A percentile compares a stretch with the other conserved stretches of the same genome.
These are phyloP conservation scores for Dreissena polymorpha DNA, from an alignment of 1,140 invertebrate species.

Conservation along the genomic window DNA sequence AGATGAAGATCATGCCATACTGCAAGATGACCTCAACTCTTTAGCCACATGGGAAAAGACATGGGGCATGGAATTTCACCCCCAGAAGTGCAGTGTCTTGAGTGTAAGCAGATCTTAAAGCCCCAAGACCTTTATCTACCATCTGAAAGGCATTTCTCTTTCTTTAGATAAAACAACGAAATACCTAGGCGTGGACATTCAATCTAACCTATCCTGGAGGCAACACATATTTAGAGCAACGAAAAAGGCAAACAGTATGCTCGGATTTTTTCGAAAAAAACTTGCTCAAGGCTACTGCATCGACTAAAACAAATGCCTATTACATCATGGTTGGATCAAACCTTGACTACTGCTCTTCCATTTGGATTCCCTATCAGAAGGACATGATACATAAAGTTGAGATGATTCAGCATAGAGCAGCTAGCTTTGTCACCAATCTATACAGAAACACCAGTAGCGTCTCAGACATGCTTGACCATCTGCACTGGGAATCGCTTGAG, in stretches of 20 bases:
- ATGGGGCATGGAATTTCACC: conserved; percentile 16
- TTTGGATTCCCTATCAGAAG: background rate
- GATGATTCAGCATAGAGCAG: conserved; percentile 59
- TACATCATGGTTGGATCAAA: background rate
- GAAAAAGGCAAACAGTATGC: conserved; percentile 37
- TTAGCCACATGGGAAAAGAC: conserved; percentile 7
- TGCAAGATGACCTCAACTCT: conserved; percentile 14
- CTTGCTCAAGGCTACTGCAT: background rate
- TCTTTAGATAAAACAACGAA: background rate
- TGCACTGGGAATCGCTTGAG: conserved; percentile 9
- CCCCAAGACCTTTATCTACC: background rate
- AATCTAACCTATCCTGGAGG: conserved; percentile 82
- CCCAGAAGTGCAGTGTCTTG: conserved; percentile 4
- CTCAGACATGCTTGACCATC: conserved; percentile 42
- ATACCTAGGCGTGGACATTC: conserved; percentile 1
- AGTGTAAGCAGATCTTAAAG: conserved; percentile 1
- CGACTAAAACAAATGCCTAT: conserved; percentile 7
- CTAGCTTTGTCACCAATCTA: conserved; percentile 41
- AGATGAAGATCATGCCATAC: background rate
- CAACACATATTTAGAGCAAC: conserved; percentile 81
- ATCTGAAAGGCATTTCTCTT: conserved; percentile 1
- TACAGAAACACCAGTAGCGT: conserved; percentile 46
- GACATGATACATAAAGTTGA: conserved; percentile 38
- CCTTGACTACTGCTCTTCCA: conserved; percentile 6
- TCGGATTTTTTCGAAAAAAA: conserved; percentile 1